Conservation (phyloP, 1,140 invertebrate genomes). For the Eciton burchellii region DNA sequence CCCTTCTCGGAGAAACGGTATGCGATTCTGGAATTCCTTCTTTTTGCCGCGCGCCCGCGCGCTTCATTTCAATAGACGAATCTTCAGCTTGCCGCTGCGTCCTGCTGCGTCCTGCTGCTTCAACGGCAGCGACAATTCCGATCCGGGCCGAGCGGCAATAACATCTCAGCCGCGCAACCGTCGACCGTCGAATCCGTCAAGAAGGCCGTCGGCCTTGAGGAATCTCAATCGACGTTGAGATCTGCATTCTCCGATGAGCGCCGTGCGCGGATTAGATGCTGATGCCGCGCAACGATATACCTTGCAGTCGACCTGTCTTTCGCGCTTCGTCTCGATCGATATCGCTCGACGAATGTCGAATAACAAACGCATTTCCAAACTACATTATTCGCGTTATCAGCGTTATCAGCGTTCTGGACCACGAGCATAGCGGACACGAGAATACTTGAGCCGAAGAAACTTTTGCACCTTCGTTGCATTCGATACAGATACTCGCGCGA, state of each 20-base stretch:
- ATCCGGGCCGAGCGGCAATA: constrained; percentile 54
- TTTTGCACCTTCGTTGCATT: constrained; percentile 39
- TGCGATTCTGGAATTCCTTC: constrained; percentile 80
- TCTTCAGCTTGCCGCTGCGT: constrained; percentile 65
- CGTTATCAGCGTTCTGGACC: too few species aligned
- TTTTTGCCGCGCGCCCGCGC: constrained; percentile 70
- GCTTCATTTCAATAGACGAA: constrained; percentile 74
- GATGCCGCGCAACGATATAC: neutral
- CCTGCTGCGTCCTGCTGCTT: constrained; percentile 76
- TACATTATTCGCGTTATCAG: constrained; percentile 25
- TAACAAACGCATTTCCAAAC: too few species aligned
- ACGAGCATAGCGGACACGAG: too few species aligned
- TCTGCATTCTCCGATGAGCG: constrained; percentile 11
- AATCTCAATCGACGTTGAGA: constrained; percentile 62
- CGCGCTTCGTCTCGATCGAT: constrained; percentile 16
- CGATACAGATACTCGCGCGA: constrained; percentile 65
- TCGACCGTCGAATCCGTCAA: constrained; percentile 38
- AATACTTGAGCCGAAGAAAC: neutral
- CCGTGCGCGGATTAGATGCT: constrained; percentile 12
- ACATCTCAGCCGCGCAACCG: constrained; percentile 63
- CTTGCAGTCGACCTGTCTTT: neutral
- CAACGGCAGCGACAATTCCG: constrained; percentile 69
- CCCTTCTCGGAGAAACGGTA: constrained; percentile 75
- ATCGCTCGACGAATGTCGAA: neutral
- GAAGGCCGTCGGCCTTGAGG: constrained; percentile 34